Evolutionary conservation across 2,797 vertebrate species (phyloP), one percentile per base, ranked within the genome.

Genomic region (Capromys pilorides): DNA sequence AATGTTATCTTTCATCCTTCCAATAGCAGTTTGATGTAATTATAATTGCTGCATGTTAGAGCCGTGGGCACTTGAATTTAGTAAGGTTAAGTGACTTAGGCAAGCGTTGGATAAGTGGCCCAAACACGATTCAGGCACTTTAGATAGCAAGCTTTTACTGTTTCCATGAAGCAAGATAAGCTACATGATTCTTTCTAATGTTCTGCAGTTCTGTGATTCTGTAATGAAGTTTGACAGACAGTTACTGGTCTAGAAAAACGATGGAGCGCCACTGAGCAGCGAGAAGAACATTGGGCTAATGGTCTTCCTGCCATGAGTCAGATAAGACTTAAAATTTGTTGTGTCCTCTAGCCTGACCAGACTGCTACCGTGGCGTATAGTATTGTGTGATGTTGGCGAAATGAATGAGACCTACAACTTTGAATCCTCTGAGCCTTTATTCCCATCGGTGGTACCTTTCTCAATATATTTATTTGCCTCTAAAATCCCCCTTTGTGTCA

Each of bases 81-180:
- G 41, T 86, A 96, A 95, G 85, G 82, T 95, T 94, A 96, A 96
- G 51, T 78, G 82, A 96, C 28, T 77, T 92, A 93, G 28, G 94
- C 45, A 92, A 94, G 95, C 13, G 85, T 33, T 69, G 94, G 94
- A 96, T 95, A 96, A 95, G 86, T 94, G 78, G 82, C 10, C 62
- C 62, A 93, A 95, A 95, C 59, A 51, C 33, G 41, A 97, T 90
- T 95, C 78, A 94, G 94, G 78, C 94, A 39, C 92, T 97, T 97
- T 19, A 88, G 91, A 92, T 88, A 95, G 26, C 14, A 26, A 93
- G 14, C 81, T 49, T 67, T 57, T 95, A 95, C 51, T 88, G 84
- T 92, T 75, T 88, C 62, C 39, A 81, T 45, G 73, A 91, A 90
- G 82, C 13, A 10, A 96, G 94, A 96, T 96, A 97, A 96, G 87